Conservation (phyloP, 2,888 invertebrate species). For the Ochropleura leucogaster region DNA sequence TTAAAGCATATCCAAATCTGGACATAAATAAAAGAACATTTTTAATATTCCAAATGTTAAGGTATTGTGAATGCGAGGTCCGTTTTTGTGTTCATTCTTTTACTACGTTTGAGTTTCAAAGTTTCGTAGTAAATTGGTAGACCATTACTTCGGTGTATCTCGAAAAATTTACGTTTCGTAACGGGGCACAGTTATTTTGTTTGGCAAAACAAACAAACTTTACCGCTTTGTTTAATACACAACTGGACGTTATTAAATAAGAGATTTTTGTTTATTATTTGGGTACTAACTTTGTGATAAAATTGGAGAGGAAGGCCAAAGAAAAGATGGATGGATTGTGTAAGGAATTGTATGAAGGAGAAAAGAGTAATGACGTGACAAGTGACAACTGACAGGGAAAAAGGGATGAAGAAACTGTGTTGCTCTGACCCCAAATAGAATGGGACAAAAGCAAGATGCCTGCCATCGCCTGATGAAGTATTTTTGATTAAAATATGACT, state of each 20-base stretch:
- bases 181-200: slow-evolving; percentile 35
- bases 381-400: too few relatives aligned
- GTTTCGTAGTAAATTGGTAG: slow-evolving; percentile 40
- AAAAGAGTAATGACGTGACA: too few relatives aligned
- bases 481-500: slow-evolving; percentile 10
- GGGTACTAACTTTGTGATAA: slow-evolving; percentile 6
- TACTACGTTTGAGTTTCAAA: slow-evolving; percentile 47
- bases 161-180: slow-evolving; percentile 22
- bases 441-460: too few relatives aligned
- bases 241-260: slow-evolving; percentile 29
- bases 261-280: slow-evolving; percentile 1
- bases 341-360: too few relatives aligned
- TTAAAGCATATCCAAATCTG: slow-evolving; percentile 42
- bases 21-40: slow-evolving; percentile 43
- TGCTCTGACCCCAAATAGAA: too few relatives aligned
- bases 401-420: too few relatives aligned
- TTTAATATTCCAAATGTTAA: slow-evolving; percentile 54
- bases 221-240: slow-evolving; percentile 27
- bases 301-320: too few relatives aligned
- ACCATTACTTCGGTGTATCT: slow-evolving; percentile 26
- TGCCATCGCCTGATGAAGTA: too few relatives aligned
- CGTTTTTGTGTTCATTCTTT: slow-evolving; percentile 36
- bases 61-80: slow-evolving; percentile 37
- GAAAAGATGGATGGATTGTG: too few relatives aligned
- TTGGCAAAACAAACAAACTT: slow-evolving; percentile 47